Evolutionary conservation across 2,113 vertebrate genomes (phyloP).

Genomic region (Polypterus bichir): DNA sequence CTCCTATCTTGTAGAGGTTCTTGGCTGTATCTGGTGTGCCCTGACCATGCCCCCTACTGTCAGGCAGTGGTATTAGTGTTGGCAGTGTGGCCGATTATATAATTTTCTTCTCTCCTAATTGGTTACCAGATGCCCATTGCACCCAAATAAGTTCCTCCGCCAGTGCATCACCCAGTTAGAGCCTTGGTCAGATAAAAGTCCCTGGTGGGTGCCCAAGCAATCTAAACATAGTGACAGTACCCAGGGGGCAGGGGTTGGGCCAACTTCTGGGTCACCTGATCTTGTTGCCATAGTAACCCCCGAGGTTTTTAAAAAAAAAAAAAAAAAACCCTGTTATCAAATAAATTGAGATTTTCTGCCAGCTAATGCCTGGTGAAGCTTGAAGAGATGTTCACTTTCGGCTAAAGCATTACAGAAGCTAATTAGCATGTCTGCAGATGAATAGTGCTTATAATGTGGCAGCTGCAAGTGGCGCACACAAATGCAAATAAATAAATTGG

Average conservation of each 20-base stretch:
- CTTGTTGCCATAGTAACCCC: constrained; percentile 44
- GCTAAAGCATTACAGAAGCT: constrained; percentile 27
- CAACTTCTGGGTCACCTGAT: constrained; percentile 40
- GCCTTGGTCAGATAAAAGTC: constrained; percentile 20
- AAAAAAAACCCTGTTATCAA: constrained; percentile 36
- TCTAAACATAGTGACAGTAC: constrained; percentile 35
- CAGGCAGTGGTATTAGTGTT: no score
- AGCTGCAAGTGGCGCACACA: background rate
- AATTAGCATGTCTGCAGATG: constrained; percentile 20
- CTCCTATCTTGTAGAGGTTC: no score
- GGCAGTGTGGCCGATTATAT: no score
- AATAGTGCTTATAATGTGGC: background rate
- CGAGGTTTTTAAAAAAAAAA: constrained; percentile 8
- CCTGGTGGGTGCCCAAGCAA: constrained; percentile 23
- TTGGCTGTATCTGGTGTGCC: no score
- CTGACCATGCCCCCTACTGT: no score
- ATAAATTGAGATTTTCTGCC: constrained; percentile 52
- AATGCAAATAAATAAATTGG: background rate
- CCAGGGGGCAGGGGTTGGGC: constrained; percentile 31
- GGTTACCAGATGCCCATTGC: no score
- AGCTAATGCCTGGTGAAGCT: constrained; percentile 45
- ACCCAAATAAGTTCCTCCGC: no score
- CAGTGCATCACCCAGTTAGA: constrained; percentile 8
- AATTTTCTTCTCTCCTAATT: no score
- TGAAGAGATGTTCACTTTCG: constrained; percentile 28